Base-by-base conservation (phyloP, 2,888 invertebrate genomes). In the Drosophila pseudotakahashii region DNA sequence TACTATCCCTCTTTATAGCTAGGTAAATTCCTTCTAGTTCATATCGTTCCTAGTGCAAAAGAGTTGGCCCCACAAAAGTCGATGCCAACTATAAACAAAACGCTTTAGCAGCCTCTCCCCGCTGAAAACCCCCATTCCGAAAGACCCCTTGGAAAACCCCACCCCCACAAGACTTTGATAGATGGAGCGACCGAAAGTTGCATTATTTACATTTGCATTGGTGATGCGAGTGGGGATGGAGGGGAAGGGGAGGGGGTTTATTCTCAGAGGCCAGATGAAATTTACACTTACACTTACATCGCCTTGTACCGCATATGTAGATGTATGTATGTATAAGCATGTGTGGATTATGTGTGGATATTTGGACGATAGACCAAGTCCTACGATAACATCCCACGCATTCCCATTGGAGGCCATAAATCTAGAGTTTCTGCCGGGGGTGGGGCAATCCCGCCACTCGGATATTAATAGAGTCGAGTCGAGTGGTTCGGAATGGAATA, bases 361-460 rank as follows among this genome's bases (percentile, higher is more conserved):
- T 36, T 61, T 37, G 30, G 47, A 30, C 59, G 55, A 26, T 36
- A 36, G 41, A 10, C 32, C 62, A 16, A 44, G 68, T 68, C 67
- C 68, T 68, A 68, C 55, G 37, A 44, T 68, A 67, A 77, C 80
- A 55, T 47, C 81, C 80, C 83, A 77, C 81, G 69, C 67, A 68
- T 26, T 68, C 67, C 69, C 67, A 55, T 37, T 9, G 57, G 37
- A 9, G 41, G 10, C n/a, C 69, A 68, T 68, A 57, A 68, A 68
- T 68, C 67, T 45, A 32, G 7, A 37, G 36, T 11, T 37, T 45
- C 19, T 11, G 19, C 11, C 23, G 2, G 47, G 30, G 14, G 23
- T 26, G 45, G 26, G 45, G 30, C 14, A 30, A 30, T 14, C 10
- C 37, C 36, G 1, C 11, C 45, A 63, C 62, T 63, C 34, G 41